phyloP scores from a whole-genome alignment of 2,797 vertebrate genomes.

The Phrynocephalus forsythii region DNA sequence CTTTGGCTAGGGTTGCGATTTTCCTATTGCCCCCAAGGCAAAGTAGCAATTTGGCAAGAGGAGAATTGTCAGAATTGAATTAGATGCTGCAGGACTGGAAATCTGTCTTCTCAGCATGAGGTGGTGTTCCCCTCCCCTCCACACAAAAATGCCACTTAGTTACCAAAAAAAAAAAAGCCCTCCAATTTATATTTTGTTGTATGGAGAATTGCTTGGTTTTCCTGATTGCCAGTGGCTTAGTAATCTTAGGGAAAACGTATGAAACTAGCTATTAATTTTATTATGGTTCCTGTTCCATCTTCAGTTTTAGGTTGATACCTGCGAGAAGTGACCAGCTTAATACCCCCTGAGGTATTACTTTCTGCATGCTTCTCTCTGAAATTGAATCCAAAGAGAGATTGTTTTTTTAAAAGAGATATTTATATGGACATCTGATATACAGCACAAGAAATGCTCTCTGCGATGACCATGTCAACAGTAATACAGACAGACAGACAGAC shows the following conservation, averaged over 20 bases:
- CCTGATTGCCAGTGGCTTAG: background rate
- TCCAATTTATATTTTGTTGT: conserved; percentile 26
- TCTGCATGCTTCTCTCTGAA: background rate
- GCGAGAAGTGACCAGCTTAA: conserved; percentile 7
- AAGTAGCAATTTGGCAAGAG: conserved; percentile 5
- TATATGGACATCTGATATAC: too few relatives aligned
- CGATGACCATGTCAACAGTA: too few relatives aligned
- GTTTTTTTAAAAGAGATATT: too few relatives aligned
- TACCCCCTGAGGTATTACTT: background rate
- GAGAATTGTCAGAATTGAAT: conserved; percentile 34
- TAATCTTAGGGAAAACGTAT: conserved; percentile 20
- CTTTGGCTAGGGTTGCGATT: background rate
- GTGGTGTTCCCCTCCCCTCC: conserved; percentile 24
- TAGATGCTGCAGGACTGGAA: conserved; percentile 30
- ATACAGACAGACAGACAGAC: too few relatives aligned
- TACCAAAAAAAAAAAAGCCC: conserved; percentile 30
- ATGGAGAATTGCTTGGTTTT: conserved; percentile 1
- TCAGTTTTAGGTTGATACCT: conserved; percentile 41
- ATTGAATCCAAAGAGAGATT: background rate
- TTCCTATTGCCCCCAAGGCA: background rate
- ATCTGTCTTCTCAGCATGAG: conserved; percentile 41
- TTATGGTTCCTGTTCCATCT: conserved; percentile 51
- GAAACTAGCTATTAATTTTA: conserved; percentile 45
- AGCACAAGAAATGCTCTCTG: too few relatives aligned
- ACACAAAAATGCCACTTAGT: conserved; percentile 45